Conservation (phyloP, 1,140 invertebrate genomes). For the Phymorhynchus buccinoides region DNA sequence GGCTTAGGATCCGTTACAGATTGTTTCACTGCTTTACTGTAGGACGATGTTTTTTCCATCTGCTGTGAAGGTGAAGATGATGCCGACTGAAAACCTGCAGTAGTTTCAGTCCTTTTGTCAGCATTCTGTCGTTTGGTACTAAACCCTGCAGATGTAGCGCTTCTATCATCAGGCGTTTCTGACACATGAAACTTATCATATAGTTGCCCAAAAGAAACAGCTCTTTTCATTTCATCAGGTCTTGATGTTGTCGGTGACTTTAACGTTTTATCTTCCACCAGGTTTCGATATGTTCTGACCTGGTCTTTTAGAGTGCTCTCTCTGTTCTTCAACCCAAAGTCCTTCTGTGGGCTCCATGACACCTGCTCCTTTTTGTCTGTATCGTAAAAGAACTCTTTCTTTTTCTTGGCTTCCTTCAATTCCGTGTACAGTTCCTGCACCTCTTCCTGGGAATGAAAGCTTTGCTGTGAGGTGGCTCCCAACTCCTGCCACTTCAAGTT, state of each 20-base stretch:
- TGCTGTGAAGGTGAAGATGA: background rate
- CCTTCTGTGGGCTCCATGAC: slow-evolving; percentile 81
- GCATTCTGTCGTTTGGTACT: background rate
- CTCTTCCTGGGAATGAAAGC: slow-evolving; percentile 87
- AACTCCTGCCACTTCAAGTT: background rate
- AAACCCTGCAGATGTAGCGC: background rate
- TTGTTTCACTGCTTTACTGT: background rate
- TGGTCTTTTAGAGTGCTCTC: slow-evolving; percentile 18
- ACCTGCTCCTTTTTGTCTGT: slow-evolving; percentile 81
- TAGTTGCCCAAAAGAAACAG: slow-evolving; percentile 42
- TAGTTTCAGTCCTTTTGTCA: background rate
- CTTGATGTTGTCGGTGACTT: too few relatives aligned
- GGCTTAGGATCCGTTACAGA: background rate
- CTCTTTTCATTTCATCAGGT: slow-evolving; percentile 23
- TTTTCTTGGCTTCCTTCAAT: slow-evolving; percentile 84
- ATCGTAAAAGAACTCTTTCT: slow-evolving; percentile 87
- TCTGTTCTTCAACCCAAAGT: slow-evolving; percentile 82
- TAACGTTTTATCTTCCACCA: background rate
- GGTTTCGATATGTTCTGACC: background rate
- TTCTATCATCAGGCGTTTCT: background rate
- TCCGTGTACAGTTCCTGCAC: slow-evolving; percentile 84
- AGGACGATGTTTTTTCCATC: background rate
- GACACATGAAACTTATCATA: slow-evolving; percentile 32
- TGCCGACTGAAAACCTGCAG: background rate
- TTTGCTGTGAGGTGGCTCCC: slow-evolving; percentile 66